phyloP scores from a whole-genome alignment of 1,140 invertebrate species.

The Chymomyza costata region DNA sequence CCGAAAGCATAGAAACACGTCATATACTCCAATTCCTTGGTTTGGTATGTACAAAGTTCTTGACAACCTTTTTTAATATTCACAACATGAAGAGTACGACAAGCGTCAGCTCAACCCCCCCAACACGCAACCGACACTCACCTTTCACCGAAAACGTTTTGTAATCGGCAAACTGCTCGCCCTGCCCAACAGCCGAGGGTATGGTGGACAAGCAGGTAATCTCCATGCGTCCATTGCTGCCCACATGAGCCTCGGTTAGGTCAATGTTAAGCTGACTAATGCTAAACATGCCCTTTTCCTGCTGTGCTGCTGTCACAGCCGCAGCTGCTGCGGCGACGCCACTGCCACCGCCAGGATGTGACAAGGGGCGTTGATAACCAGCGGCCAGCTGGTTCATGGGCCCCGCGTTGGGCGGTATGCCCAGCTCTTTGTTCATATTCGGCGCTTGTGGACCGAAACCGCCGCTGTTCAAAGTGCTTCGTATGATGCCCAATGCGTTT shows the following conservation, averaged over 20 bases:
- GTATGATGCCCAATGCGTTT: conserved; percentile 64
- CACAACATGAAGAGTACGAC: too few species aligned
- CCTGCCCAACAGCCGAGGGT: conserved; percentile 80
- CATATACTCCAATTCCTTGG: too few species aligned
- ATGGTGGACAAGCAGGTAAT: conserved; percentile 85
- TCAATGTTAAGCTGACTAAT: conserved; percentile 77
- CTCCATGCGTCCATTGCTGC: conserved; percentile 80
- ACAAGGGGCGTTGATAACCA: conserved; percentile 67
- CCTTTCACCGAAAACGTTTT: conserved; percentile 81
- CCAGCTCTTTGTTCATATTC: conserved; percentile 67
- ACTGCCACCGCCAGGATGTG: conserved; percentile 67
- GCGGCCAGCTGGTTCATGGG: conserved; percentile 70
- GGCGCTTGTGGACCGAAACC: conserved; percentile 71
- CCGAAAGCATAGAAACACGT: too few species aligned
- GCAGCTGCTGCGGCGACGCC: conserved; percentile 67
- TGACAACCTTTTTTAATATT: too few species aligned
- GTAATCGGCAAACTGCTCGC: conserved; percentile 82
- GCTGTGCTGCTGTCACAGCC: conserved; percentile 64
- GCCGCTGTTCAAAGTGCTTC: conserved; percentile 62
- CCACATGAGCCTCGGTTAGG: conserved; percentile 79
- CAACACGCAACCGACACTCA: too few species aligned
- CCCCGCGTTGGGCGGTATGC: conserved; percentile 65
- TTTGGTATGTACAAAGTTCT: too few species aligned
- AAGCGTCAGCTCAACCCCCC: too few species aligned
- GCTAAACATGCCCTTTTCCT: conserved; percentile 72